These are phyloP conservation scores for Monochamus alternatus DNA, from an alignment of 2,888 invertebrate genomes.

Conservation along the genomic window DNA sequence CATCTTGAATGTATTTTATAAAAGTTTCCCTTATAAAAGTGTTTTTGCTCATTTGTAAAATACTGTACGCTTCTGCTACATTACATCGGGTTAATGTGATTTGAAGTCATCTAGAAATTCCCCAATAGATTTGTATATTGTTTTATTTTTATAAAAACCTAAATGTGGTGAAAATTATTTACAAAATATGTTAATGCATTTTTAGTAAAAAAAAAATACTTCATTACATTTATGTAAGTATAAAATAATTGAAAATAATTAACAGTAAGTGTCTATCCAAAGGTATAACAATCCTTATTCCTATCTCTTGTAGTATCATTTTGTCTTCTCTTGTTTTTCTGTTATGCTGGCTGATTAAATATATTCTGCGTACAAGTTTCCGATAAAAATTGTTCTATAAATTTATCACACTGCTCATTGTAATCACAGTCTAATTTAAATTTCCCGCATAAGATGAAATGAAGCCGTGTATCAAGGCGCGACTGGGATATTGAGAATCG, in stretches of 20 bases:
- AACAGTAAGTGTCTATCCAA: neutral
- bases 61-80: conserved; percentile 33
- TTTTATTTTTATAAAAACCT: neutral
- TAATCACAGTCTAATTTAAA: conserved; percentile 23
- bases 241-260: too few relatives aligned
- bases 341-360: conserved; percentile 17
- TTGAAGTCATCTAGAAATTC: conserved; percentile 1
- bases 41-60: conserved; percentile 6
- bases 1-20: neutral
- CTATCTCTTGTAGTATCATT: conserved; percentile 3
- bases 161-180: too few relatives aligned
- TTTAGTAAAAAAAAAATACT: too few relatives aligned
- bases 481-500: too few relatives aligned
- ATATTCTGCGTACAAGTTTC: conserved; percentile 15
- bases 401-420: conserved; percentile 16
- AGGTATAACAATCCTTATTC: conserved; percentile 15
- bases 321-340: neutral
- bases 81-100: conserved; percentile 13
- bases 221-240: too few relatives aligned
- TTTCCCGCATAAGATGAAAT: conserved; percentile 11
- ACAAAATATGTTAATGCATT: too few relatives aligned
- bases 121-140: neutral
- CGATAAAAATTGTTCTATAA: conserved; percentile 5
- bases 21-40: conserved; percentile 29
- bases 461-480: too few relatives aligned